phyloP scores from a whole-genome alignment of 2,888 invertebrate species.

The Sclerodermus sp. region DNA sequence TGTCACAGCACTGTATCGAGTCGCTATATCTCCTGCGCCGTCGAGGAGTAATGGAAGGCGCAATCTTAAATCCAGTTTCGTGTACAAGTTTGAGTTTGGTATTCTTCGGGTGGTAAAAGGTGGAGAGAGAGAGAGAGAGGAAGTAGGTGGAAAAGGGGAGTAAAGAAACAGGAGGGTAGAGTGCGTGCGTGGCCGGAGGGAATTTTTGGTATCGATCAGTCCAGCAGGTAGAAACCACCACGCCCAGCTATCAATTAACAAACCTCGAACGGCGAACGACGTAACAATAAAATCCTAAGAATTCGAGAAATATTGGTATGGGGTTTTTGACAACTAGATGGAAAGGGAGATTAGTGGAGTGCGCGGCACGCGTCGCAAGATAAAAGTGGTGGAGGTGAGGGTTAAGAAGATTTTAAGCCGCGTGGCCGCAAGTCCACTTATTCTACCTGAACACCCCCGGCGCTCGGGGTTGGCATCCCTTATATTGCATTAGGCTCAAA shows the following conservation, averaged over 20 bases:
- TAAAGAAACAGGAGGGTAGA: too few relatives aligned
- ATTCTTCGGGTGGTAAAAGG: too few relatives aligned
- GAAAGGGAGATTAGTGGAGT: not conserved
- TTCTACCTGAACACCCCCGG: slow-evolving; percentile 39
- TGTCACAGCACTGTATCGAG: too few relatives aligned
- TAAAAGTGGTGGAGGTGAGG: slow-evolving; percentile 1
- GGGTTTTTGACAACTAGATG: not conserved
- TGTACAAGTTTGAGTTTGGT: too few relatives aligned
- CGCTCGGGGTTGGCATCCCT: slow-evolving; percentile 16
- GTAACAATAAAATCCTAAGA: too few relatives aligned
- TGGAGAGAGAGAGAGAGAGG: not conserved
- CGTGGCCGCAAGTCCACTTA: slow-evolving; percentile 38
- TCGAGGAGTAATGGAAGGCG: not conserved
- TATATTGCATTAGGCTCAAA: slow-evolving; percentile 29
- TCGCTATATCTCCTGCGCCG: too few relatives aligned
- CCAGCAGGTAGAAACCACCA: slow-evolving; percentile 28
- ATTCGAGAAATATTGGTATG: too few relatives aligned
- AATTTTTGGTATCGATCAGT: slow-evolving; percentile 35
- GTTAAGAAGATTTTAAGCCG: slow-evolving; percentile 10
- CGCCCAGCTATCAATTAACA: slow-evolving; percentile 39
- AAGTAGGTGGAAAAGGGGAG: not conserved
- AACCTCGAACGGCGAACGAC: too few relatives aligned
- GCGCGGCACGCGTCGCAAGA: slow-evolving; percentile 10
- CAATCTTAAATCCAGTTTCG: too few relatives aligned
- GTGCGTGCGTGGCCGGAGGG: slow-evolving; percentile 14